Percentiles rank a stretch among this genome's conserved stretches.
Conservation (phyloP, 2,113 vertebrate genomes). For the Rhinichthys klamathensis region DNA sequence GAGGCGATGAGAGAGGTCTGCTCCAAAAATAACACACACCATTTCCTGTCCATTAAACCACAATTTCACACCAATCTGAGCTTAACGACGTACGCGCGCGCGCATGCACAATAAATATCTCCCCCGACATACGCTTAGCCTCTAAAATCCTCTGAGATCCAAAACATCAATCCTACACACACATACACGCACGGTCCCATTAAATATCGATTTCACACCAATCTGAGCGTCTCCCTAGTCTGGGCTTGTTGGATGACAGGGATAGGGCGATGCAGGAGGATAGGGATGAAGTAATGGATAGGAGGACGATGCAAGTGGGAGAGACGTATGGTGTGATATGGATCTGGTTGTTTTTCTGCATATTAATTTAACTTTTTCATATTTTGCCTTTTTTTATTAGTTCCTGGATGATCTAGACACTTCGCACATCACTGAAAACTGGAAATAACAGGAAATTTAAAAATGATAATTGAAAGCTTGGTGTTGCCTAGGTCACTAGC, state of each 20-base stretch:
- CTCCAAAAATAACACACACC: conserved; percentile 80
- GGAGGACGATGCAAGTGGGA: not conserved
- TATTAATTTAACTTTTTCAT: not conserved
- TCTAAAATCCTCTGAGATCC: conserved; percentile 52
- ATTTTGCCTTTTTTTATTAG: not conserved
- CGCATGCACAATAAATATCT: conserved; percentile 55
- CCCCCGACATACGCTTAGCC: conserved; percentile 50
- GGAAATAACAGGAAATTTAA: not conserved
- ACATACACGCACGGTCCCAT: conserved; percentile 45
- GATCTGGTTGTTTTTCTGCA: not conserved
- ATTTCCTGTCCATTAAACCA: conserved; percentile 78
- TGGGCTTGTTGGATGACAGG: conserved; percentile 45
- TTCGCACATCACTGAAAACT: not conserved
- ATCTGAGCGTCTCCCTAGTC: conserved; percentile 52
- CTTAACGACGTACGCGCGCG: conserved; percentile 50
- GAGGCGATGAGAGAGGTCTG: conserved; percentile 74
- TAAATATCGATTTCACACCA: conserved; percentile 63
- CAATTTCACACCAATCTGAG: conserved; percentile 82
- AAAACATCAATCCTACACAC: conserved; percentile 50
- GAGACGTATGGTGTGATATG: not conserved
- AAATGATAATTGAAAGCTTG: not conserved
- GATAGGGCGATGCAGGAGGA: not conserved
- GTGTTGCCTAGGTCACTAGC: not conserved
- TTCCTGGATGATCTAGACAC: not conserved
- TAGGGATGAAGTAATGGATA: not conserved